phyloP scores from a whole-genome alignment of 2,797 vertebrate genomes.

The Takifugu rubripes region DNA sequence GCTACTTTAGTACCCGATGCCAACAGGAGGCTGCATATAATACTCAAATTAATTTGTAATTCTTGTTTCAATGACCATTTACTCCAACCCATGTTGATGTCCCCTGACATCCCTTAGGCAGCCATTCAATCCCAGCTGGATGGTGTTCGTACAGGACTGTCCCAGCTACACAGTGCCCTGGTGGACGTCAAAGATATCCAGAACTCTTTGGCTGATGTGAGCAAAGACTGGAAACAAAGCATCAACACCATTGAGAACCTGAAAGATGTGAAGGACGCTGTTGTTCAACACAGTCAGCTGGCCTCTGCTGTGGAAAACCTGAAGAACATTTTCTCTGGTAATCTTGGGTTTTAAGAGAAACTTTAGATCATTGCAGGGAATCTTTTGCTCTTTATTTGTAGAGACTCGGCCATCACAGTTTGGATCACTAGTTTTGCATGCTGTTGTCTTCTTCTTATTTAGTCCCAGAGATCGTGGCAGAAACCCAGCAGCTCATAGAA shows the following conservation, averaged over 20 bases:
- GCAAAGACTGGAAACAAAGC: constrained; percentile 96
- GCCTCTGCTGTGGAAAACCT: constrained; percentile 97
- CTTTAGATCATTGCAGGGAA: not conserved
- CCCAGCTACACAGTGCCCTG: constrained; percentile 92
- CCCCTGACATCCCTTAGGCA: constrained; percentile 71
- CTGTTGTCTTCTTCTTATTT: not conserved
- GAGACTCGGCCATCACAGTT: not conserved
- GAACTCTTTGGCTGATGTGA: constrained; percentile 88
- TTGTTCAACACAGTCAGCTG: constrained; percentile 95
- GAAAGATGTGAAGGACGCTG: constrained; percentile 93
- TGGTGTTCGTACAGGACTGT: constrained; percentile 92
- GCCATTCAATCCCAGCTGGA: constrained; percentile 98
- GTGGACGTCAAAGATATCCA: constrained; percentile 93
- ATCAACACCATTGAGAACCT: constrained; percentile 97
- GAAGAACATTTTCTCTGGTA: constrained; percentile 92
- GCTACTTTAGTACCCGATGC: not conserved
- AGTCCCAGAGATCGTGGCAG: constrained; percentile 93
- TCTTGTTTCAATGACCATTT: not conserved
- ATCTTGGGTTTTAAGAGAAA: not conserved
- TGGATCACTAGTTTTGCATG: not conserved
- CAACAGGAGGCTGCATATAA: too few relatives aligned
- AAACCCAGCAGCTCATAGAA: constrained; percentile 89
- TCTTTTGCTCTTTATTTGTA: not conserved
- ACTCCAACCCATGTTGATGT: not conserved
- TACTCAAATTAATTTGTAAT: not conserved